Evolutionary conservation across 2,888 invertebrate species (phyloP).

Genomic region (Lasioglossum morio): DNA sequence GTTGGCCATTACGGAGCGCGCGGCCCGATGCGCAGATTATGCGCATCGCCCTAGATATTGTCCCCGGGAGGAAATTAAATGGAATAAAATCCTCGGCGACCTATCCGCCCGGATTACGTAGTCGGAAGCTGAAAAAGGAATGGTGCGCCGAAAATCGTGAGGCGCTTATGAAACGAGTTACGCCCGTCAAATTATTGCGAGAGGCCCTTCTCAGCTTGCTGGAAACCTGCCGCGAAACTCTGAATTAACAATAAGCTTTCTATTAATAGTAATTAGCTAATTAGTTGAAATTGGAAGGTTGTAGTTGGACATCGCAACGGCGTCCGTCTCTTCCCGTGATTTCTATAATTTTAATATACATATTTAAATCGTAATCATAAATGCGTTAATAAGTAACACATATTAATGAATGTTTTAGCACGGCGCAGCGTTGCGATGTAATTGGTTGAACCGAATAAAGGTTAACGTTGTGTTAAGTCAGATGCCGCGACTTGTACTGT

Average conservation of each 20-base stretch:
- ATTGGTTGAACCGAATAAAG: not conserved
- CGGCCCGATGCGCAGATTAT: constrained; percentile 54
- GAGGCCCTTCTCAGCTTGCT: not conserved
- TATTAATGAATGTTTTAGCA: not conserved
- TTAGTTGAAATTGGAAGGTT: not conserved
- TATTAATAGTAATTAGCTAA: not conserved
- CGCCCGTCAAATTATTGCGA: not conserved
- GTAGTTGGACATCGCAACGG: not conserved
- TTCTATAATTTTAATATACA: not conserved
- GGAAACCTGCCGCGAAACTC: not conserved
- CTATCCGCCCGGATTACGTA: constrained; percentile 23
- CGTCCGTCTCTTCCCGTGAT: not conserved
- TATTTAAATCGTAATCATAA: not conserved
- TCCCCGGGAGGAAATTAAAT: constrained; percentile 61
- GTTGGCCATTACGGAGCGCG: constrained; percentile 36
- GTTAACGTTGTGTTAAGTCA: not conserved
- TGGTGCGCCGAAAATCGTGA: constrained; percentile 9
- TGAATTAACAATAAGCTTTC: not conserved
- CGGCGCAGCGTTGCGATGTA: not conserved
- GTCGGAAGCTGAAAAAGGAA: not conserved
- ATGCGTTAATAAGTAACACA: not conserved
- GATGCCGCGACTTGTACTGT: not conserved
- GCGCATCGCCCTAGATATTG: constrained; percentile 48
- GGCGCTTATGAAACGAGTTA: constrained; percentile 11
- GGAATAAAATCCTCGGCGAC: constrained; percentile 49